Base-by-base conservation (phyloP, 2,797 vertebrate species). In the Myotis daubentonii region DNA sequence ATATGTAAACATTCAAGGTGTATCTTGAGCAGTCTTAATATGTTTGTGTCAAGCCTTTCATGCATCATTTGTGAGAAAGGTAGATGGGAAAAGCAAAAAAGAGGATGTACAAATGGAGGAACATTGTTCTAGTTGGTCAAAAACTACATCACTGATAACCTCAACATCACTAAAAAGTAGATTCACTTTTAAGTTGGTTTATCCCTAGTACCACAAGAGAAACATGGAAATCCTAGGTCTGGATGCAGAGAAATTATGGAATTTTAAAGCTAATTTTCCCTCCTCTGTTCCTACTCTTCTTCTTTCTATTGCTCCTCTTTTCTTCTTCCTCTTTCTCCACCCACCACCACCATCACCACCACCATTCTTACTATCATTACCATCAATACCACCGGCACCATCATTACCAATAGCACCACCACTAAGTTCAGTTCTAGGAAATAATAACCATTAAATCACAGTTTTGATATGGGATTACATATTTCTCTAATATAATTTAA, bases 401-500 rank as follows among this genome's bases (percentile, higher is more conserved):
- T 3, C 81, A 22, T 22, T 4, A 6, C 19, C 6, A 19, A 1
- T n/a, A 20, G 1, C 9, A 30, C 6, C 41, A 20, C 1, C 28
- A 25, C 0, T 5, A 79, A 87, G 12, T 68, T 30, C 25, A 82
- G 49, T 47, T 49, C 62, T 60, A 30, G 92, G 65, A 70, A 95
- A 76, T 53, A 57, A n/a, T 60, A 70, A 30, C 15, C 6, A 71
- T 74, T 36, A 41, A 79, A 60, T 74, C 36, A 25, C 23, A 36
- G 2, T 25, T 75, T 81, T 62, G 13, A 60, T 80, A 15, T 15
- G 12, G 30, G 6, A 20, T 41, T 70, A 23, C 2, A 0, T 62
- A 8, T 68, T 49, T 81, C 81, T 81, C 68, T 68, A 76, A 49
- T 86, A 33, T 12, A 60, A n/a, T 22, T 44, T 93, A 30, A 90